Conservation (phyloP, 1,140 invertebrate species). For the Ips nitidus region DNA sequence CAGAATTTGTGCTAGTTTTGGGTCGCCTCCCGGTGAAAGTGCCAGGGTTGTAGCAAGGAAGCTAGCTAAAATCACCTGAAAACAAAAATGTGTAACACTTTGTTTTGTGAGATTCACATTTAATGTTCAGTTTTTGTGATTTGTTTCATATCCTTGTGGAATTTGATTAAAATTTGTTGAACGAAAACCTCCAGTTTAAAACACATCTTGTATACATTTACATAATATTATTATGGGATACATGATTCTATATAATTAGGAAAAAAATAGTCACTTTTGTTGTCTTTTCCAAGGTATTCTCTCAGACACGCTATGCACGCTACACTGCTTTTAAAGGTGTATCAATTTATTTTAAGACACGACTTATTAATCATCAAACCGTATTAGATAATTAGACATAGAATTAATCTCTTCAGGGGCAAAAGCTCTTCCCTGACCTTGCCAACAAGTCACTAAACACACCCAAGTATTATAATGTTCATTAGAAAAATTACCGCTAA, state of each 20-base stretch:
- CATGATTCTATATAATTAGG: too few species aligned
- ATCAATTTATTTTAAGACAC: too few species aligned
- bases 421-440: not conserved
- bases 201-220: not conserved
- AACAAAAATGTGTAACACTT: constrained; percentile 6
- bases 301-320: too few species aligned
- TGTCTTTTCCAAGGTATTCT: too few species aligned
- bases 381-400: too few species aligned
- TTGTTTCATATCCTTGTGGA: not conserved
- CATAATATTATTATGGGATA: too few species aligned
- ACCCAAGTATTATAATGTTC: too few species aligned
- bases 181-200: not conserved
- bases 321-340: too few species aligned
- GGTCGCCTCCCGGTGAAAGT: constrained; percentile 14
- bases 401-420: too few species aligned
- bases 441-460: not conserved
- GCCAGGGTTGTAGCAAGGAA: constrained; percentile 15
- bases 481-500: not conserved
- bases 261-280: too few species aligned
- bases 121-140: not conserved
- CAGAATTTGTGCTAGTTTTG: constrained; percentile 25
- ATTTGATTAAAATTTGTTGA: not conserved
- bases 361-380: too few species aligned
- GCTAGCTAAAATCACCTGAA: constrained; percentile 18
- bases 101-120: not conserved